Conservation (phyloP, 2,113 vertebrate genomes). For the Dromaius novaehollandiae region DNA sequence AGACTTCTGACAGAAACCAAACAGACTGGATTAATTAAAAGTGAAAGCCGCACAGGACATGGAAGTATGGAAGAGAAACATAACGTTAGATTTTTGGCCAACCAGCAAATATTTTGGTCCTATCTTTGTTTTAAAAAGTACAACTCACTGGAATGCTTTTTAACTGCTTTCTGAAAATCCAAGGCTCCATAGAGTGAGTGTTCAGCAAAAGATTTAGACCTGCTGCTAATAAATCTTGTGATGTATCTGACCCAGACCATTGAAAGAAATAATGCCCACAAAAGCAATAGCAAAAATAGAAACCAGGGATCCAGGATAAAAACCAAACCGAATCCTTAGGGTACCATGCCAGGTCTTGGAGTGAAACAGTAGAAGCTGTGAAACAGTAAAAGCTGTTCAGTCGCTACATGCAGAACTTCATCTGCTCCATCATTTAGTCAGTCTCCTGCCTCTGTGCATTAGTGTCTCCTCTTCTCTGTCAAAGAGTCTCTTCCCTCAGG, state of each 20-base stretch:
- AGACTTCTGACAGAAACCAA: conserved; percentile 2
- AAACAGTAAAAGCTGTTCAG: background rate
- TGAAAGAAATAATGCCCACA: background rate
- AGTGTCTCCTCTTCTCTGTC: background rate
- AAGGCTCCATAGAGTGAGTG: background rate
- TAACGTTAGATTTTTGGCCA: background rate
- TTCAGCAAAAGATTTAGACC: background rate
- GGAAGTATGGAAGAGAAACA: background rate
- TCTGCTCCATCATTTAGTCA: background rate
- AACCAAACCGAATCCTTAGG: background rate
- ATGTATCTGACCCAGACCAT: background rate
- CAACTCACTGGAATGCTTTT: background rate
- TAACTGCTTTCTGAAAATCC: background rate
- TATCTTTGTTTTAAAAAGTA: background rate
- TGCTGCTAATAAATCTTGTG: background rate
- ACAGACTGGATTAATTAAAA: conserved; percentile 21
- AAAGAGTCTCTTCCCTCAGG: background rate
- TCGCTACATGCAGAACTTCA: background rate
- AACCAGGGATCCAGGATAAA: background rate
- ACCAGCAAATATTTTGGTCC: background rate
- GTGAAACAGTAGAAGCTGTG: background rate
- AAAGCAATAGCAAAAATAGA: background rate
- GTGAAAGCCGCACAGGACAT: background rate
- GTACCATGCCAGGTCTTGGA: background rate
- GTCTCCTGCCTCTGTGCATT: background rate